A percentile compares a stretch with the other conserved stretches of the same genome.
Conservation (phyloP, 2,113 vertebrate genomes). For the Aspiorhynchus laticeps region DNA sequence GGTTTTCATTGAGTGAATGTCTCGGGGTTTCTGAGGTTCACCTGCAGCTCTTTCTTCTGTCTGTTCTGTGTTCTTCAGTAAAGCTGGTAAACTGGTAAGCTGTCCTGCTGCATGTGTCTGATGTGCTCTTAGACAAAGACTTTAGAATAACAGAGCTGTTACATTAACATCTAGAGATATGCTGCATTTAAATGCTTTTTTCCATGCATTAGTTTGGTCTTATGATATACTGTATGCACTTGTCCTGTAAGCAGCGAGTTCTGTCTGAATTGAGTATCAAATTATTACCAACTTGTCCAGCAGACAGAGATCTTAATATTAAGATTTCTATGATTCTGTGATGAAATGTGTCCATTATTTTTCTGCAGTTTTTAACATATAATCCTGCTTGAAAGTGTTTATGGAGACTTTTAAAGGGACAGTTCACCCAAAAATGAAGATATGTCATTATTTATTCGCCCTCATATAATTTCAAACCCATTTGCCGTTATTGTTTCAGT, state of each 20-base stretch:
- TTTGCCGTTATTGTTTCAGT: neutral
- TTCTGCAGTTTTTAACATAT: neutral
- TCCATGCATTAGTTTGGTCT: neutral
- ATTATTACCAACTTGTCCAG: neutral
- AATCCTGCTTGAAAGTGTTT: neutral
- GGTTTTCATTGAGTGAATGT: neutral
- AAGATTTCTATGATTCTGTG: neutral
- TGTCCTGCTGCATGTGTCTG: conserved; percentile 61
- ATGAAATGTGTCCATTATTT: neutral
- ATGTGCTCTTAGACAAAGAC: neutral
- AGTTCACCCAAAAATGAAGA: neutral
- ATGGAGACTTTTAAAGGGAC: neutral
- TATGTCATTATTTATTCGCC: neutral
- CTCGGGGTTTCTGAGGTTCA: conserved; percentile 10
- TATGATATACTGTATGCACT: neutral
- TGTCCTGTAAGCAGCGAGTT: neutral
- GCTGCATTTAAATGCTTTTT: neutral
- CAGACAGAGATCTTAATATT: neutral
- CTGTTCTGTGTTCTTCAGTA: conserved; percentile 49
- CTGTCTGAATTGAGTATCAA: neutral
- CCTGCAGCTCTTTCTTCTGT: conserved; percentile 45
- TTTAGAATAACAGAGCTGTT: neutral
- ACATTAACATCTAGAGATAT: neutral
- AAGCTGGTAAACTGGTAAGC: conserved; percentile 64
- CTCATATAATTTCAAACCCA: neutral